Percentiles rank a stretch among this genome's conserved stretches.
phyloP scores from a whole-genome alignment of 2,797 vertebrate genomes.

The Sebastiscus albofasciatus region DNA sequence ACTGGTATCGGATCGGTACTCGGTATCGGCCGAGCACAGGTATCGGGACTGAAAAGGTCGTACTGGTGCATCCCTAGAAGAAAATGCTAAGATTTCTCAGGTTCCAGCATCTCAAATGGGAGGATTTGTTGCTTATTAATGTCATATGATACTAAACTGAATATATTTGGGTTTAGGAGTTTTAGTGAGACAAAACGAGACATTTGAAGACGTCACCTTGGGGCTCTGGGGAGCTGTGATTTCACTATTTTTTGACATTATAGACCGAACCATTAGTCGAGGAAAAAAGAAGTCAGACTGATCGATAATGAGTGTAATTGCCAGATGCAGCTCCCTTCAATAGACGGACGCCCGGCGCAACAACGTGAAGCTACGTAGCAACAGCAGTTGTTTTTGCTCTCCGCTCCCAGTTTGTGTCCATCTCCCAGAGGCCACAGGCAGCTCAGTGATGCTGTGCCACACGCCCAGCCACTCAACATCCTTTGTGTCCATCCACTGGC shows the following conservation, averaged over 20 bases:
- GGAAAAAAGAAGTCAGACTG: neutral
- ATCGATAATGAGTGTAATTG: neutral
- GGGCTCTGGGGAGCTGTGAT: neutral
- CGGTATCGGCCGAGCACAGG: no score
- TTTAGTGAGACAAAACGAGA: neutral
- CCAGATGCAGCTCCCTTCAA: neutral
- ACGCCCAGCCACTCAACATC: constrained; percentile 78
- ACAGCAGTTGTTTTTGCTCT: constrained; percentile 20
- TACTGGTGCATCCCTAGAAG: neutral
- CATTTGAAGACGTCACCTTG: neutral
- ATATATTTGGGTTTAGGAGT: neutral
- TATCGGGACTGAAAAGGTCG: no score
- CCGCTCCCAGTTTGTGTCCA: constrained; percentile 50
- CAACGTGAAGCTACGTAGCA: neutral
- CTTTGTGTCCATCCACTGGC: constrained; percentile 75
- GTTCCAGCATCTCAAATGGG: neutral
- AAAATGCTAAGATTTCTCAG: neutral
- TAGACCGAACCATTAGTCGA: neutral
- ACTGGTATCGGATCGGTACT: no score
- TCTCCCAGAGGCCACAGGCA: constrained; percentile 66
- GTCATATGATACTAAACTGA: neutral
- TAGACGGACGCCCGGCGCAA: no score
- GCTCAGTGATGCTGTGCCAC: constrained; percentile 70
- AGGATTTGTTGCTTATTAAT: neutral
- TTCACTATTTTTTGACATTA: neutral